These are phyloP conservation scores for Psettodes erumei DNA, from an alignment of 2,113 vertebrate species.

Conservation along the genomic window DNA sequence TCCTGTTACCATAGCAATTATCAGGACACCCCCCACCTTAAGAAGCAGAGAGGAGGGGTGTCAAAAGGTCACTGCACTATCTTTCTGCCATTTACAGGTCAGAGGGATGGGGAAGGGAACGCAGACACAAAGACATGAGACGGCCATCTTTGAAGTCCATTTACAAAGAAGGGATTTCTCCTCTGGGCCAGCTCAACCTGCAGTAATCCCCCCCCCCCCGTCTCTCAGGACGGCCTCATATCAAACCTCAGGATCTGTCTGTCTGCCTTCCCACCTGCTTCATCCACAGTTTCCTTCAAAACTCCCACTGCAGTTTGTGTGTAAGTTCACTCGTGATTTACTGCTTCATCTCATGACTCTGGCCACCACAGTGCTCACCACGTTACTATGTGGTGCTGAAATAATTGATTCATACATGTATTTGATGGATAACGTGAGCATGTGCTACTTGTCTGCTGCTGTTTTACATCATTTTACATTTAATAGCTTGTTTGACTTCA, in stretches of 20 bases:
- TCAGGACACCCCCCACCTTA: conserved; percentile 75
- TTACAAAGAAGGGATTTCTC: conserved; percentile 82
- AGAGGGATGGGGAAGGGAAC: conserved; percentile 47
- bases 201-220: conserved; percentile 70
- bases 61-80: conserved; percentile 79
- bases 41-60: conserved; percentile 70
- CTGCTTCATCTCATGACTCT: too few relatives aligned
- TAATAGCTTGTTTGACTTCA: too few relatives aligned
- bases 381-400: too few relatives aligned
- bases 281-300: background rate
- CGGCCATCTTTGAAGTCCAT: conserved; percentile 87
- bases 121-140: conserved; percentile 76
- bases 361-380: too few relatives aligned
- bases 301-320: conserved; percentile 4
- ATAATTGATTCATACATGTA: too few relatives aligned
- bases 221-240: conserved; percentile 58
- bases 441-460: too few relatives aligned
- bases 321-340: too few relatives aligned
- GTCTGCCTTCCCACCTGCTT: conserved; percentile 30
- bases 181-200: conserved; percentile 64
- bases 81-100: conserved; percentile 84
- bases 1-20: conserved; percentile 83
- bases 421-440: too few relatives aligned
- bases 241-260: conserved; percentile 64
- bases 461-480: too few relatives aligned